Base-by-base conservation (phyloP, 2,113 vertebrate genomes). In the Cairina moschata region DNA sequence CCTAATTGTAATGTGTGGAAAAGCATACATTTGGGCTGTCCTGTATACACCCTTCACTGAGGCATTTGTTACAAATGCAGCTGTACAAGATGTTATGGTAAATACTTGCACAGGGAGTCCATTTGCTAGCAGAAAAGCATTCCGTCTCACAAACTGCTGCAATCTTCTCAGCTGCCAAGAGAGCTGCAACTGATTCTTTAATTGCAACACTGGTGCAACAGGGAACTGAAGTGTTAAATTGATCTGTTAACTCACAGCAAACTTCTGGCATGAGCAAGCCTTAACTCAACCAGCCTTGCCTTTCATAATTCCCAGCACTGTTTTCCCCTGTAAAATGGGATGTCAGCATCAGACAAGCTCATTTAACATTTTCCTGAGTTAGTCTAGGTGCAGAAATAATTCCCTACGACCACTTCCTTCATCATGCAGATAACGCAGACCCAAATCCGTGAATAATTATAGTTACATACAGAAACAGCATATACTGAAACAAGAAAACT, bases 11-110 rank as follows among this genome's bases (percentile, higher is more conserved):
- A 82, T 17, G 36, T 0, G 1, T 6, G 12, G 79, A 72, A 54
- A 75, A 85, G 46, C 6, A 4, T 44, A 40, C 40, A 40, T 40
- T 87, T 72, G 28, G 42, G 42, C 28, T 73, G 17, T 42, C 12
- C 48, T 68, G 8, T 20, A 23, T 11, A 63, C 4, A 10, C 6
- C 9, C n/a, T 50, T 46, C 14, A 59, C 25, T 0, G 0, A 86
- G 62, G n/a, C 22, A 40, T 9, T 18, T 38, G 42, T 65, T 65
- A 40, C 17, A 72, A 86, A 29, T 0, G 40, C 29, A 38, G 9
- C 23, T 66, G 18, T 44, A 71, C 2, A 14, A 74, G 25, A 17
- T 48, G 31, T 15, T 83, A 13, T 7, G 0, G 26, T 55, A 50
- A 54, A 63, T 29, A 86, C 28, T 56, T 59, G 56, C 58, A 76